Percentiles rank a stretch among this genome's conserved stretches.
Evolutionary conservation across 2,113 vertebrate species (phyloP).

Genomic region (mouse (Mus musculus)): DNA sequence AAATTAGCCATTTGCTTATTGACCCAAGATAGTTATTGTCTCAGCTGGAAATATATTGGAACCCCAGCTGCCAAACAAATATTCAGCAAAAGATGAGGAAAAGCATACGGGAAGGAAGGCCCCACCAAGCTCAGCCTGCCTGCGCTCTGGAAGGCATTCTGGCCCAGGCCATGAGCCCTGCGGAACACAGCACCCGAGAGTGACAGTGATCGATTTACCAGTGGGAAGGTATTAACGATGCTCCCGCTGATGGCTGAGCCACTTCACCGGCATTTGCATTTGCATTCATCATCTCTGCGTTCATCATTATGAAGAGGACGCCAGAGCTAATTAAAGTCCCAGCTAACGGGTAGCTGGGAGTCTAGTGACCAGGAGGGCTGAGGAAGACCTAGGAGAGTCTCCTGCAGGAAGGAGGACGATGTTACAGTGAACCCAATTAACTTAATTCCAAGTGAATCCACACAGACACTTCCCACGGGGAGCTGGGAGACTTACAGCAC

Average conservation of each 20-base stretch:
- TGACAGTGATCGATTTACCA: conserved; percentile 98
- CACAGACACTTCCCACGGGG: conserved; percentile 91
- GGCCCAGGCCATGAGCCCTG: conserved; percentile 88
- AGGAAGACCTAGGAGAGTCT: conserved; percentile 90
- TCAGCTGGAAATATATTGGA: conserved; percentile 91
- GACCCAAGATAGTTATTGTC: conserved; percentile 89
- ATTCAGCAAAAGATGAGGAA: conserved; percentile 88
- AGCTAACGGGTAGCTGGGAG: conserved; percentile 94
- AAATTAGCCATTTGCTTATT: conserved; percentile 89
- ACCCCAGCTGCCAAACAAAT: conserved; percentile 89
- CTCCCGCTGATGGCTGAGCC: conserved; percentile 93
- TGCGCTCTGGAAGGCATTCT: conserved; percentile 86
- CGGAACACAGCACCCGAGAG: conserved; percentile 87
- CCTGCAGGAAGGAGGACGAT: conserved; percentile 92
- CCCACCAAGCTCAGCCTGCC: conserved; percentile 83
- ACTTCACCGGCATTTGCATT: conserved; percentile 97
- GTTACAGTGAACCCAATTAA: conserved; percentile 96
- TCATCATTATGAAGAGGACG: conserved; percentile 96
- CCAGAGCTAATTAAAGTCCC: conserved; percentile 99
- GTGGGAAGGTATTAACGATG: conserved; percentile 97
- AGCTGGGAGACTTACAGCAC: conserved; percentile 75
- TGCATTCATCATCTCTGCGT: conserved; percentile 97
- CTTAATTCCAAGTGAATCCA: conserved; percentile 92
- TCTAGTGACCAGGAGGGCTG: conserved; percentile 87
- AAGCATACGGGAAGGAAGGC: conserved; percentile 88